These are phyloP conservation scores for Hyla sarda DNA, from an alignment of 2,113 vertebrate species.

Conservation along the genomic window DNA sequence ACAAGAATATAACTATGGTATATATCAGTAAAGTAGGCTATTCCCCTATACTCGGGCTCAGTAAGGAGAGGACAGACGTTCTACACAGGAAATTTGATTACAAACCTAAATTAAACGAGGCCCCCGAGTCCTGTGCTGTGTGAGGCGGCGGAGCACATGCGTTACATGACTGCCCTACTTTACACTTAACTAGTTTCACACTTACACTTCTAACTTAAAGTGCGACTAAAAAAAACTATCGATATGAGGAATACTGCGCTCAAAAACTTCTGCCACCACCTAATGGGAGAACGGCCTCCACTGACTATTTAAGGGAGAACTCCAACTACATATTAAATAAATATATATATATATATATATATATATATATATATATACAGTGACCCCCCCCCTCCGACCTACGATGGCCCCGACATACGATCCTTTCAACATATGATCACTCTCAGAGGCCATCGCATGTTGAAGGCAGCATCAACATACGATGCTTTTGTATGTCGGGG, in stretches of 20 bases:
- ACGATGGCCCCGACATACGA: too few species aligned
- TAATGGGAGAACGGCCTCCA: not conserved
- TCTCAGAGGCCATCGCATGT: too few species aligned
- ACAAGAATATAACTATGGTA: too few species aligned
- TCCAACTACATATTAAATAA: too few species aligned
- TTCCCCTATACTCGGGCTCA: not conserved
- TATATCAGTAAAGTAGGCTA: conserved; percentile 3
- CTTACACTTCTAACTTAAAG: conserved; percentile 32
- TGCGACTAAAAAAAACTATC: not conserved
- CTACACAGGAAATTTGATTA: conserved; percentile 35
- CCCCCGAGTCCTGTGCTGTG: conserved; percentile 16
- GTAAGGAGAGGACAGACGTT: conserved; percentile 8
- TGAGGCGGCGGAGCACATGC: not conserved
- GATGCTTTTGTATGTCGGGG: too few species aligned
- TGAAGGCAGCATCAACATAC: too few species aligned
- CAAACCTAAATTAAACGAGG: conserved; percentile 45
- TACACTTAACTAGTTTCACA: conserved; percentile 46
- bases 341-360: too few species aligned
- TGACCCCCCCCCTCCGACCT: too few species aligned
- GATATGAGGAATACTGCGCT: not conserved
- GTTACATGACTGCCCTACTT: conserved; percentile 37
- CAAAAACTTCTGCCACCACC: not conserved
- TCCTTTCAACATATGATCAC: too few species aligned
- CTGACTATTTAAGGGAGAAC: not conserved
- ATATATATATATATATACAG: too few species aligned